Evolutionary conservation across 2,113 vertebrate genomes (phyloP).

Genomic region (Genyomyrus donnyi): DNA sequence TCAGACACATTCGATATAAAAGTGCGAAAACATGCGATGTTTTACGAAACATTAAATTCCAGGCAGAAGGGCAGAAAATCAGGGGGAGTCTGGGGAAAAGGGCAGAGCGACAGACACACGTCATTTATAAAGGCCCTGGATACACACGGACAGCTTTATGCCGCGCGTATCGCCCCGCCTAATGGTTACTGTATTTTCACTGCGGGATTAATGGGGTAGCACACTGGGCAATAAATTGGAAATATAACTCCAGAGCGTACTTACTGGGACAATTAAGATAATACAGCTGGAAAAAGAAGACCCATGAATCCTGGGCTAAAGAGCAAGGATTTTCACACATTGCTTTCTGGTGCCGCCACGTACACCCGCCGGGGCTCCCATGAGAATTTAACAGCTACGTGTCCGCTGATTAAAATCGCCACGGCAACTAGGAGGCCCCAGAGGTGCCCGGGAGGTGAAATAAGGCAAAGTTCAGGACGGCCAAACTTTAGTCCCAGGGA

Average conservation of each 20-base stretch:
- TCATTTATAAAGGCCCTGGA: constrained; percentile 42
- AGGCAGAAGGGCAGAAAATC: neutral
- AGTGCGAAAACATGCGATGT: neutral
- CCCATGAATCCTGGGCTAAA: constrained; percentile 51
- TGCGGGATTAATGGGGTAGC: constrained; percentile 68
- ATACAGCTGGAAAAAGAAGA: constrained; percentile 60
- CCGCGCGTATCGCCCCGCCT: constrained; percentile 44
- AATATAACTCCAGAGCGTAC: constrained; percentile 66
- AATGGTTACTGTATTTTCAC: constrained; percentile 64
- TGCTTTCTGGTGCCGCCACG: neutral
- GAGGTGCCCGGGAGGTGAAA: neutral
- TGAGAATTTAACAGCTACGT: constrained; percentile 19
- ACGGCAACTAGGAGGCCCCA: neutral
- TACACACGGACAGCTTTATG: constrained; percentile 56
- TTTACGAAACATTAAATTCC: neutral
- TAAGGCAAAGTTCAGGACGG: neutral
- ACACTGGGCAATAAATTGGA: constrained; percentile 65
- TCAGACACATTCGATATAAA: neutral
- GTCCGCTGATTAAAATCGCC: neutral
- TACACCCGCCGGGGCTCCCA: constrained; percentile 36
- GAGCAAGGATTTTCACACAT: constrained; percentile 24
- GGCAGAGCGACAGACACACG: neutral
- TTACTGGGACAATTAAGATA: constrained; percentile 71
- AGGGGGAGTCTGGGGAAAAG: neutral
- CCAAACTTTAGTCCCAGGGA: neutral